A percentile compares a stretch with the other conserved stretches of the same genome.
These are phyloP conservation scores for Lanius ludovicianus DNA, from an alignment of 2,113 vertebrate species.

Conservation along the genomic window DNA sequence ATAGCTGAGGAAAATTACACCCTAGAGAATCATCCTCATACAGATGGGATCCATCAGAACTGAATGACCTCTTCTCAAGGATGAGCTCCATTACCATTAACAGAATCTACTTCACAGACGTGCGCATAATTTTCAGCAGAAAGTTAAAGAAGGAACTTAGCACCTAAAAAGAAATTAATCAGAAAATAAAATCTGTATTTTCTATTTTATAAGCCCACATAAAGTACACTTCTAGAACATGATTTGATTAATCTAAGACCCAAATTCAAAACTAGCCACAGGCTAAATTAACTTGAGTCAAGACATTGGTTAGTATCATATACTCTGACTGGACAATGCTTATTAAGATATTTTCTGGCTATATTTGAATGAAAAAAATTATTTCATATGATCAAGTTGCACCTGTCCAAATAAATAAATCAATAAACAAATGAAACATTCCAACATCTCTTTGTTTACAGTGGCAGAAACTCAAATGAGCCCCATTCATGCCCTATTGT, in stretches of 20 bases:
- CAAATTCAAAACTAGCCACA: background rate
- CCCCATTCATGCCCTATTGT: conserved; percentile 50
- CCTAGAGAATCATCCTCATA: background rate
- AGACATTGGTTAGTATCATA: background rate
- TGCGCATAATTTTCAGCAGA: background rate
- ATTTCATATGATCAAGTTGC: conserved; percentile 25
- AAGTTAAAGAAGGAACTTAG: background rate
- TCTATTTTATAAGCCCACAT: background rate
- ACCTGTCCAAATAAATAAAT: conserved; percentile 72
- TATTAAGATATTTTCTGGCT: background rate
- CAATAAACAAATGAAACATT: conserved; percentile 68
- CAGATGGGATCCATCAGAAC: conserved; percentile 43
- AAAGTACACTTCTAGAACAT: background rate
- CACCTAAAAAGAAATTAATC: background rate
- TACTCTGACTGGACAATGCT: background rate
- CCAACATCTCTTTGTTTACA: conserved; percentile 63
- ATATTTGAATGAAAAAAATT: background rate
- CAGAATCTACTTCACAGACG: background rate
- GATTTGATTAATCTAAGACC: background rate
- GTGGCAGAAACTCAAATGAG: conserved; percentile 68
- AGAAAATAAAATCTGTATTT: background rate
- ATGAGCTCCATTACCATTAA: background rate
- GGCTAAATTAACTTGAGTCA: background rate
- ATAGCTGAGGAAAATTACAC: conserved; percentile 46
- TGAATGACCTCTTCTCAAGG: conserved; percentile 15